A percentile compares a stretch with the other conserved stretches of the same genome.
Evolutionary conservation across 2,113 vertebrate species (phyloP).

Genomic region (Sinocyclocheilus maitianheensis): DNA sequence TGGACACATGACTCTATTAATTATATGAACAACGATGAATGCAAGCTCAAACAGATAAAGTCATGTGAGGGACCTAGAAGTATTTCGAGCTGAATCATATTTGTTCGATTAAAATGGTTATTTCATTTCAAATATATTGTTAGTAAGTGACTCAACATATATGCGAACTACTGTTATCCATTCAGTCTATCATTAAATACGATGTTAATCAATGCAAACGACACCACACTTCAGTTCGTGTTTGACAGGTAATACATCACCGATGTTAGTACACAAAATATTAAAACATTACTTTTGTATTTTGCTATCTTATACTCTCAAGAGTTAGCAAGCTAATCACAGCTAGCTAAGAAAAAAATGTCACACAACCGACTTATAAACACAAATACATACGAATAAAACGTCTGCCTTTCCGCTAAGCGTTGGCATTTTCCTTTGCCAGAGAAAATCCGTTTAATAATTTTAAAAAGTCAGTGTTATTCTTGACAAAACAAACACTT

Average conservation of each 20-base stretch:
- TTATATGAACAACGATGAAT: background rate
- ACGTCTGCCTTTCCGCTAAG: slow-evolving; percentile 69
- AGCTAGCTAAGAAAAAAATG: background rate
- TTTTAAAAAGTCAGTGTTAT: background rate
- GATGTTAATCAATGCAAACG: background rate
- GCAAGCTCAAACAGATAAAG: background rate
- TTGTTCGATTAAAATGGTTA: background rate
- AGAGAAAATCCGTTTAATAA: background rate
- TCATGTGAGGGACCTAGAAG: background rate
- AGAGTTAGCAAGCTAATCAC: background rate
- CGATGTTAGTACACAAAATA: background rate
- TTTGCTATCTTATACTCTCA: background rate
- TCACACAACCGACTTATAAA: background rate
- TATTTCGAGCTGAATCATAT: background rate
- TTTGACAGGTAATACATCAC: background rate
- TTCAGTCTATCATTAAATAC: background rate
- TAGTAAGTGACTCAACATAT: background rate
- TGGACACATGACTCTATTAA: background rate
- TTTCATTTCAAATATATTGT: background rate
- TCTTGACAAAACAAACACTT: slow-evolving; percentile 28
- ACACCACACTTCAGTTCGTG: background rate
- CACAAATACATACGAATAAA: slow-evolving; percentile 72
- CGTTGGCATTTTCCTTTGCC: slow-evolving; percentile 62
- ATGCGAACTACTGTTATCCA: background rate
- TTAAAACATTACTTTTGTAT: background rate